Evolutionary conservation across 2,113 vertebrate genomes (phyloP).

Genomic region (Sigmodon hispidus): DNA sequence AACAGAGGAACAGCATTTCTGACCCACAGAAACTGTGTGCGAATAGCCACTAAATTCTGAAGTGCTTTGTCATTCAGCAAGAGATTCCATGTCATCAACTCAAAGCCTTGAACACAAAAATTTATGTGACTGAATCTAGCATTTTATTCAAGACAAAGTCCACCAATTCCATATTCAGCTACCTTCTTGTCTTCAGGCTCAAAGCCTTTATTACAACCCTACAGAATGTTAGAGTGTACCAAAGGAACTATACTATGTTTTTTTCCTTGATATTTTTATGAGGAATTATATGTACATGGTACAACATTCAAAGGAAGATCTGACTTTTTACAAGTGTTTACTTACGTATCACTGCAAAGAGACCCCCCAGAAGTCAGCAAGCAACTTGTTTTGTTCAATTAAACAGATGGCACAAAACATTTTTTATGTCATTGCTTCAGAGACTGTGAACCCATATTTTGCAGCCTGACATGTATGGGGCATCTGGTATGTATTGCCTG

Average conservation of each 20-base stretch:
- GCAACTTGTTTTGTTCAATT: neutral
- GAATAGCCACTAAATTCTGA: neutral
- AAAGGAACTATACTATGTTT: neutral
- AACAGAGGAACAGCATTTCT: neutral
- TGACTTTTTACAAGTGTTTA: neutral
- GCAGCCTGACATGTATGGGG: neutral
- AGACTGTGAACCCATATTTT: neutral
- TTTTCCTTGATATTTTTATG: neutral
- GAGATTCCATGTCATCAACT: neutral
- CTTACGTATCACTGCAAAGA: neutral
- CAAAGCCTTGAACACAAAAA: neutral
- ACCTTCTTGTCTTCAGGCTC: neutral
- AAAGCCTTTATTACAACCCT: neutral
- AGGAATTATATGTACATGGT: neutral
- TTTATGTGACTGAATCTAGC: neutral
- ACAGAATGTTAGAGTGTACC: rapidly evolving
- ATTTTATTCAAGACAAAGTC: neutral
- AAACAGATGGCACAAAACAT: neutral
- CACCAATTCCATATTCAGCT: neutral
- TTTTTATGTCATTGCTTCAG: neutral
- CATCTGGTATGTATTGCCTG: neutral
- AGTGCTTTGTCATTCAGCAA: neutral
- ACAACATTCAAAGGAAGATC: neutral
- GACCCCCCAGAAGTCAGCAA: neutral
- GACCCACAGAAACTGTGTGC: neutral